Evolutionary conservation across 2,113 vertebrate genomes (phyloP).

Genomic region (Hystrix brachyura): DNA sequence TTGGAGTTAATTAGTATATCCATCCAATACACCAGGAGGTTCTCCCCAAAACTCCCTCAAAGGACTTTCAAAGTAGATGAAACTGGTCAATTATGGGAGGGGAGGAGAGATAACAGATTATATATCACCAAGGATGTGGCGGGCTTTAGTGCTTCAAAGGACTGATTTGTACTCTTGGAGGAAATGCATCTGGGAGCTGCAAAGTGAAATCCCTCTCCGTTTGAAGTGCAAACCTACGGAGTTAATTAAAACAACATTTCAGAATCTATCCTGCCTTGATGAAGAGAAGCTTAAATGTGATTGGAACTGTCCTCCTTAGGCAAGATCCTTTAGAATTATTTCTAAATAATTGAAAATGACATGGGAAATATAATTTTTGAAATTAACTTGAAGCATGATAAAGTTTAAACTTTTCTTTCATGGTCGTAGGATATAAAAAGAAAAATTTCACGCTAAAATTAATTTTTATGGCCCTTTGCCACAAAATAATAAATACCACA

Average conservation of each 20-base stretch:
- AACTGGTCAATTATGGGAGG: neutral
- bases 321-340: slow-evolving; percentile 41
- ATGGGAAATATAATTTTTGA: slow-evolving; percentile 57
- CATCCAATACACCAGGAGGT: neutral
- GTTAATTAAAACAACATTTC: slow-evolving; percentile 52
- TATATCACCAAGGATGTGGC: neutral
- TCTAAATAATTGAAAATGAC: slow-evolving; percentile 14
- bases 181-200: neutral
- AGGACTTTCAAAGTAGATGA: slow-evolving; percentile 23
- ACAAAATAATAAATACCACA: neutral
- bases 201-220: neutral
- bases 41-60: neutral
- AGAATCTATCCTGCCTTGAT: slow-evolving; percentile 11
- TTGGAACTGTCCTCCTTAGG: slow-evolving; percentile 32
- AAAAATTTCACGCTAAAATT: slow-evolving; percentile 32
- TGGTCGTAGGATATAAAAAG: slow-evolving; percentile 9
- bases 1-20: neutral
- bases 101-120: neutral
- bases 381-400: neutral
- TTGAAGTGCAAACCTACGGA: neutral
- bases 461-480: slow-evolving; percentile 36
- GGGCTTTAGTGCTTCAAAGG: neutral
- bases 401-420: slow-evolving; percentile 37
- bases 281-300: neutral
- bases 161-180: slow-evolving; percentile 10